phyloP scores from a whole-genome alignment of 2,888 invertebrate species.

The Tenodera sinensis region DNA sequence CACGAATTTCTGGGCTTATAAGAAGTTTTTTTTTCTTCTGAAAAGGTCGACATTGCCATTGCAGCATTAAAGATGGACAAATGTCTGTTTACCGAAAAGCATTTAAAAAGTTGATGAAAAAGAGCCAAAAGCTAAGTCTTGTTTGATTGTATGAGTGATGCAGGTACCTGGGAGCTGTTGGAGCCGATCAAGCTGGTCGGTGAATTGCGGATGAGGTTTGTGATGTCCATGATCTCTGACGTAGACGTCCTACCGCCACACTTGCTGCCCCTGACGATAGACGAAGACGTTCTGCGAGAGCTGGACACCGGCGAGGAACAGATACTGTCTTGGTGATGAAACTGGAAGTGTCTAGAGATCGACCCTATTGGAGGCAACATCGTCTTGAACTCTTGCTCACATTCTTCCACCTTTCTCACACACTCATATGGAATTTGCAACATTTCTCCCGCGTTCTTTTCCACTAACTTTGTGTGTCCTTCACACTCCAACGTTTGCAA shows the following conservation, averaged over 20 bases:
- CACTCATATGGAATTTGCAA: background rate
- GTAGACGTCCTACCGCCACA: background rate
- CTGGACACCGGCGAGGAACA: background rate
- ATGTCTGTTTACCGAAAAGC: no score
- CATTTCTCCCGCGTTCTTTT: background rate
- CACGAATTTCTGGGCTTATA: no score
- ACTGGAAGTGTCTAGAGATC: background rate
- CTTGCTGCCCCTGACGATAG: background rate
- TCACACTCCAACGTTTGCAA: background rate
- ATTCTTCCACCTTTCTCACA: background rate
- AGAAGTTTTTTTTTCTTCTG: no score
- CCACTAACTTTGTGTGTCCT: background rate
- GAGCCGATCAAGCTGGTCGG: conserved; percentile 43
- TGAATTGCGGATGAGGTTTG: conserved; percentile 44
- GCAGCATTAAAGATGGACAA: no score
- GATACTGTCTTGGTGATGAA: background rate
- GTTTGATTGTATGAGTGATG: background rate
- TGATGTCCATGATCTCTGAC: conserved; percentile 42
- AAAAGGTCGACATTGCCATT: no score
- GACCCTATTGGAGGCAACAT: background rate
- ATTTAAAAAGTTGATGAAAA: no score
- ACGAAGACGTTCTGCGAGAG: background rate
- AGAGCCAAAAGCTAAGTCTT: no score
- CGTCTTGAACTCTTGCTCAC: background rate
- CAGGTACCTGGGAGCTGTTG: conserved; percentile 11